Conservation (phyloP, 2,113 vertebrate genomes). For the Cryptotis parvus region DNA sequence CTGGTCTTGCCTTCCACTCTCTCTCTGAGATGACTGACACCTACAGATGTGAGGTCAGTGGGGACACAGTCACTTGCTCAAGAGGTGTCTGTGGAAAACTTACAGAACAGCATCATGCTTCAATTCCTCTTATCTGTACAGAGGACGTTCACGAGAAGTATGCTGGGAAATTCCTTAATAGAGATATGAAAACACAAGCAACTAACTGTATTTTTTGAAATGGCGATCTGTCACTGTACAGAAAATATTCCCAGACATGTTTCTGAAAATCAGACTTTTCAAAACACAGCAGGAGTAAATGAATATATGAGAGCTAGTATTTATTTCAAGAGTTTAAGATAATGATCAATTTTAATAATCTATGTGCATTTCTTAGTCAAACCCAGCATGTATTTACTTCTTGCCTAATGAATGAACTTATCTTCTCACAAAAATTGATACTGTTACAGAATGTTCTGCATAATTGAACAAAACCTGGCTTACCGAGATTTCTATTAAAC, state of each 20-base stretch:
- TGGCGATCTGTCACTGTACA: neutral
- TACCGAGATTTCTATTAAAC: neutral
- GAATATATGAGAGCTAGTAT: neutral
- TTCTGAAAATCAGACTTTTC: constrained; percentile 42
- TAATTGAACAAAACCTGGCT: neutral
- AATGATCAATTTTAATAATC: neutral
- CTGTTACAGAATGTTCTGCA: neutral
- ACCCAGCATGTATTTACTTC: neutral
- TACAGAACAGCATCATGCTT: constrained; percentile 30
- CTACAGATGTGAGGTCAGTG: neutral
- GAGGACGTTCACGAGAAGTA: neutral
- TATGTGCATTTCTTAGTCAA: neutral
- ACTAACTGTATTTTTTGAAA: constrained; percentile 15
- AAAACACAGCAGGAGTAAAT: constrained; percentile 48
- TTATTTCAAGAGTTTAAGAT: neutral
- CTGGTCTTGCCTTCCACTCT: neutral
- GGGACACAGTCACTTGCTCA: constrained; percentile 53
- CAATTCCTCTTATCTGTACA: constrained; percentile 40
- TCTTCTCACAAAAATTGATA: constrained; percentile 38
- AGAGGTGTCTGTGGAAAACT: constrained; percentile 44
- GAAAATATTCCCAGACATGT: constrained; percentile 30
- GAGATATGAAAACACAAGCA: neutral
- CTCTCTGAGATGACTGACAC: neutral
- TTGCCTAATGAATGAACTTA: constrained; percentile 11
- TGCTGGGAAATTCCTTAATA: constrained; percentile 44